Conservation (phyloP, 2,797 vertebrate genomes). For the Chiropotes sagulatus region DNA sequence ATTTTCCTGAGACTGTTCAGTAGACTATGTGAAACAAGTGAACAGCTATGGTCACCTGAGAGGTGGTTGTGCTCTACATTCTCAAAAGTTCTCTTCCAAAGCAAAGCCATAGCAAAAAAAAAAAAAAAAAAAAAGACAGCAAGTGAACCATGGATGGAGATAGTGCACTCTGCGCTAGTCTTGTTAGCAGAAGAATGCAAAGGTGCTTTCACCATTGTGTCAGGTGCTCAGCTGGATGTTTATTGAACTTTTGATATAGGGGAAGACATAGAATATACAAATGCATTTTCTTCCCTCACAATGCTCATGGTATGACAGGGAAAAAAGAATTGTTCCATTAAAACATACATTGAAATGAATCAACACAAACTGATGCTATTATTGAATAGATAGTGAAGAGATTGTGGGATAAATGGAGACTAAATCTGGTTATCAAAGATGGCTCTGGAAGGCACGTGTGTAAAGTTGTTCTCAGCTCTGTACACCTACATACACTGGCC, state of each 20-base stretch:
- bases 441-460: background rate
- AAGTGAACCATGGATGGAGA: background rate
- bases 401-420: background rate
- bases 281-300: background rate
- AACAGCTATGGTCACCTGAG: background rate
- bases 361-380: background rate
- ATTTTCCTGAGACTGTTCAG: background rate
- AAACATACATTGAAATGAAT: background rate
- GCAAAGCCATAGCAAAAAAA: background rate
- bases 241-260: background rate
- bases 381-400: background rate
- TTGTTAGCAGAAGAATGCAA: background rate
- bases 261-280: background rate
- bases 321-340: background rate
- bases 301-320: background rate
- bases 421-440: background rate
- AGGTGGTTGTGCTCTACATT: background rate
- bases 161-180: background rate
- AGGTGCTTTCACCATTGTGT: background rate
- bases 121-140: background rate
- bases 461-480: background rate
- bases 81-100: background rate
- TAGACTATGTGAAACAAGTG: background rate
- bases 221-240: background rate
- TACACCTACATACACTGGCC: background rate